phyloP scores from a whole-genome alignment of 2,797 vertebrate genomes.

The Rhinophrynus dorsalis region DNA sequence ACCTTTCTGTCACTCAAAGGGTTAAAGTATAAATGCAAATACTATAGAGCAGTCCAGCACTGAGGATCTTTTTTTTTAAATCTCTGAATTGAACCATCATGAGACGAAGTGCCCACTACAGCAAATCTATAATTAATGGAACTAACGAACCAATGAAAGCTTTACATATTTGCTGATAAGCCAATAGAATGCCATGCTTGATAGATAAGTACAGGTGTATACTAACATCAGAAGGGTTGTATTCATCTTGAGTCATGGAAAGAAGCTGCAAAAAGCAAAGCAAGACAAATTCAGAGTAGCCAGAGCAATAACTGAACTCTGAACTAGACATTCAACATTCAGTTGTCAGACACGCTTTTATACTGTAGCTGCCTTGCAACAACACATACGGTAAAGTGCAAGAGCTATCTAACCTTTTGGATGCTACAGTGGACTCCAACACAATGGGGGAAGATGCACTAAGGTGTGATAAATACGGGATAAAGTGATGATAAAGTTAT shows the following conservation, averaged over 20 bases:
- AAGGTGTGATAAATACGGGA: too few relatives aligned
- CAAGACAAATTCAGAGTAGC: constrained; percentile 72
- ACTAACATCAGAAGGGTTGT: constrained; percentile 95
- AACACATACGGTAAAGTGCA: not conserved
- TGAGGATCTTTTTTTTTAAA: too few relatives aligned
- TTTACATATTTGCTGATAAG: not conserved
- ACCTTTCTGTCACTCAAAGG: too few relatives aligned
- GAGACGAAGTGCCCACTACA: too few relatives aligned
- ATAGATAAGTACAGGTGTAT: constrained; percentile 50
- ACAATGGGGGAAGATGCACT: too few relatives aligned
- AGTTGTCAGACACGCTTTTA: not conserved
- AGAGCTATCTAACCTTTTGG: not conserved
- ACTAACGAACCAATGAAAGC: too few relatives aligned
- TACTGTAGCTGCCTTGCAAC: not conserved
- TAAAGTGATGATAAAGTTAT: too few relatives aligned
- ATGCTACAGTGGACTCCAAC: too few relatives aligned
- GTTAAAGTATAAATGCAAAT: too few relatives aligned
- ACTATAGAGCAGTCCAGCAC: too few relatives aligned
- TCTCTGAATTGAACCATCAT: too few relatives aligned
- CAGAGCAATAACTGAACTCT: constrained; percentile 53
- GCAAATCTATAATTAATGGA: too few relatives aligned
- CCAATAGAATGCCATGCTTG: not conserved
- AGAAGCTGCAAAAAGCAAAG: constrained; percentile 87
- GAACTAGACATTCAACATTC: not conserved
- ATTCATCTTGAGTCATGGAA: constrained; percentile 89